phyloP scores from a whole-genome alignment of 2,113 vertebrate genomes.

The Nanorana parkeri region DNA sequence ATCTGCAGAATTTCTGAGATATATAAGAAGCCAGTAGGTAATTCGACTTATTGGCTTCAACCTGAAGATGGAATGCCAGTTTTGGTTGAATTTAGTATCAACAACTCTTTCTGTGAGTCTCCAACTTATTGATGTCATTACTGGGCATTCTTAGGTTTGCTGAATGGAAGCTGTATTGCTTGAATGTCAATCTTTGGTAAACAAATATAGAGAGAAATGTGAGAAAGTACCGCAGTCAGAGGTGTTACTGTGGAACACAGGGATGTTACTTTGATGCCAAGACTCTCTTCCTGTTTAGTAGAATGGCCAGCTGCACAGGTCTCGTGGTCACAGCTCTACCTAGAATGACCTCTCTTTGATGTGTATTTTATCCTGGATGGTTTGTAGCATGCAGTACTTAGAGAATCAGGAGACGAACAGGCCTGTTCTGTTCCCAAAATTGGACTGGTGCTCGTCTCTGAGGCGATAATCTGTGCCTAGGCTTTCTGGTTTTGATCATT shows the following conservation, averaged over 20 bases:
- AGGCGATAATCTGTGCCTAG: constrained; percentile 1
- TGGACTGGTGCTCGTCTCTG: background rate
- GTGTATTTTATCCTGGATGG: background rate
- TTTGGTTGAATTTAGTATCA: too few species aligned
- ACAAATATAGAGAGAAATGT: background rate
- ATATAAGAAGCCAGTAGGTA: too few species aligned
- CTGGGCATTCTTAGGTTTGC: background rate
- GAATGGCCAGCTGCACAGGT: background rate
- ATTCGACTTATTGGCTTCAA: too few species aligned
- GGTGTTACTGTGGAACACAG: constrained; percentile 4
- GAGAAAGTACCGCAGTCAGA: background rate
- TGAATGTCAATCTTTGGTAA: background rate
- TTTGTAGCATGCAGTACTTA: background rate
- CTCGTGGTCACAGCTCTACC: background rate
- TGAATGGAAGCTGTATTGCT: too few species aligned
- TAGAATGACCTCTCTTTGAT: background rate
- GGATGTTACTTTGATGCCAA: background rate
- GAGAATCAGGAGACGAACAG: background rate
- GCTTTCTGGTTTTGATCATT: constrained; percentile 13
- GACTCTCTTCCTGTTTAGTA: constrained; percentile 1
- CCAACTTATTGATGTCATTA: too few species aligned
- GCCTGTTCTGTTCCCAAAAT: constrained; percentile 18
- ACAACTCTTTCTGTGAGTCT: too few species aligned
- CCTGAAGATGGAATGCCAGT: too few species aligned
- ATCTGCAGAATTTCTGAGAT: too few species aligned